phyloP scores from a whole-genome alignment of 2,797 vertebrate genomes.

The Bucorvus abyssinicus region DNA sequence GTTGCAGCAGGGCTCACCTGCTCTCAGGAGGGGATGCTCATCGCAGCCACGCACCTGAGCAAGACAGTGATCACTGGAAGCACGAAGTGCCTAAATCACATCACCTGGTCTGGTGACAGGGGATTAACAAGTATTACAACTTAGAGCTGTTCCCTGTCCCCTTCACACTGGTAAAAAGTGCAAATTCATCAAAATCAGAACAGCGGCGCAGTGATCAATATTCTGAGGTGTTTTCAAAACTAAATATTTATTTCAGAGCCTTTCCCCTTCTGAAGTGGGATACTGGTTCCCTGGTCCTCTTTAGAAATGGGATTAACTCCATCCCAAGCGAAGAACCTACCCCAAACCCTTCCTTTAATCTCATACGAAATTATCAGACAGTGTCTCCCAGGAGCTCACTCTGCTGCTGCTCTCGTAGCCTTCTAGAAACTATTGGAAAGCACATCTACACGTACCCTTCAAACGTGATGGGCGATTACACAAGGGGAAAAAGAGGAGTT shows the following conservation, averaged over 20 bases:
- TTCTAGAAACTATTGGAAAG: conserved; percentile 13
- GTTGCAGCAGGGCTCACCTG: background rate
- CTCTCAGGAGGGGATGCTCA: background rate
- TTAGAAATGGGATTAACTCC: background rate
- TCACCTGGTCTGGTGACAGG: rapidly evolving
- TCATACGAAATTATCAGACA: background rate
- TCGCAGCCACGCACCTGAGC: rapidly evolving
- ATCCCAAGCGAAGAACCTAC: background rate
- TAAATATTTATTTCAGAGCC: background rate
- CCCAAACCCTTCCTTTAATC: background rate
- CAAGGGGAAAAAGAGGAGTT: background rate
- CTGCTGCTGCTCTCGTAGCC: background rate
- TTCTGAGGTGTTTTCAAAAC: background rate
- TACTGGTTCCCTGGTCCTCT: background rate
- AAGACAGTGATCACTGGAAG: no score
- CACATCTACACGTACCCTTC: conserved; percentile 17
- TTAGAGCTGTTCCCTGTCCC: background rate
- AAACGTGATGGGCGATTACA: background rate
- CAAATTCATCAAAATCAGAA: background rate
- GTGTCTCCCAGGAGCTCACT: background rate
- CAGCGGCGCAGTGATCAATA: rapidly evolving
- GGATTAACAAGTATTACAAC: background rate
- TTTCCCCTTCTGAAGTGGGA: background rate
- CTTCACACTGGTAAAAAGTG: background rate
- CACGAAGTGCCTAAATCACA: no score